Percentiles rank a stretch among this genome's conserved stretches.
Conservation (phyloP, 2,888 invertebrate species). For the Anorthoa munda region DNA sequence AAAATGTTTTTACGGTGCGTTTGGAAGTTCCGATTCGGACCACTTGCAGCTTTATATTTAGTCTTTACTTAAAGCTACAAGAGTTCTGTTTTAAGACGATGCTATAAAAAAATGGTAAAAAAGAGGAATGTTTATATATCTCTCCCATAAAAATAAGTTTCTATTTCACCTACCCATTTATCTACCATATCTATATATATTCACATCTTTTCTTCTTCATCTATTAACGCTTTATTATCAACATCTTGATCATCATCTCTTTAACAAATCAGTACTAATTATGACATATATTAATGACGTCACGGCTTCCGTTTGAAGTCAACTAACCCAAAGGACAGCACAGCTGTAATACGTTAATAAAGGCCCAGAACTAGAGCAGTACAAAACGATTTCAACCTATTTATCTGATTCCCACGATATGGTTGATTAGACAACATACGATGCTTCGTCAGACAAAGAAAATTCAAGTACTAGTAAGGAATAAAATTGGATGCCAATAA, state of each 20-base stretch:
- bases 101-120: not conserved
- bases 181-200: not conserved
- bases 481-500: slow-evolving; percentile 47
- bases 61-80: not conserved
- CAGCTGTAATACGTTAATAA: slow-evolving; percentile 67
- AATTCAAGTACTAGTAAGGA: slow-evolving; percentile 35
- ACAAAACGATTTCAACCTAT: slow-evolving; percentile 59
- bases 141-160: too few relatives aligned
- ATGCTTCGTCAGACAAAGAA: slow-evolving; percentile 39
- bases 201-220: not conserved
- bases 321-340: slow-evolving; percentile 5
- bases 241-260: slow-evolving; percentile 18
- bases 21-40: not conserved
- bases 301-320: slow-evolving; percentile 32
- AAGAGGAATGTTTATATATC: not conserved
- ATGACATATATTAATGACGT: slow-evolving; percentile 48
- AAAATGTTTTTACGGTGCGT: slow-evolving; percentile 35
- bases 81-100: slow-evolving; percentile 17
- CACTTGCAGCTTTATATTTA: slow-evolving; percentile 9
- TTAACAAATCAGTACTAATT: slow-evolving; percentile 51
- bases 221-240: not conserved
- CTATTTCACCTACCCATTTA: too few relatives aligned
- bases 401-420: slow-evolving; percentile 63
- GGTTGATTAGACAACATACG: slow-evolving; percentile 52
- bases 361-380: slow-evolving; percentile 51